Base-by-base conservation (phyloP, 1,140 invertebrate genomes). In the Solenopsis invicta region DNA sequence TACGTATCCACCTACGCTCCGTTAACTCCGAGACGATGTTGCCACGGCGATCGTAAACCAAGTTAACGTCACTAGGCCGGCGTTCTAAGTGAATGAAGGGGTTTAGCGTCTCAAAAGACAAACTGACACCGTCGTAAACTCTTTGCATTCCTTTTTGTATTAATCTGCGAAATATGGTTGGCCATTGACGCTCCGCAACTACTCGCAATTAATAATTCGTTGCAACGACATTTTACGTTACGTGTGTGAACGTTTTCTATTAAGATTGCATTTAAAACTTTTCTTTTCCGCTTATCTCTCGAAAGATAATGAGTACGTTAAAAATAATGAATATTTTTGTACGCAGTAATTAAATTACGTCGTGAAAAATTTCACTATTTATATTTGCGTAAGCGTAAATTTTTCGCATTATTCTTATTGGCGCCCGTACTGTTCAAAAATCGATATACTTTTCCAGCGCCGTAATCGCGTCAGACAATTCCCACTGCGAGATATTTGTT, bases 41-140 rank as follows among this genome's bases (percentile, higher is more conserved):
- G 76, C 89, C 59, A 82, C 54, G 66, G 21, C 16, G 74, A 91
- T 84, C 91, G 24, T 92, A 91, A 92, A 92, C 89, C 56, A 45
- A 72, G 86, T 85, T 87, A 90, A 91, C 88, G 86, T 76, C 86
- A 67, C 29, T 67, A 66, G 66, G 52, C 82, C 29, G 24, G 41
- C 69, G 34, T 50, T 67, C 76, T 85, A 78, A 89, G 78, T 91
- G 92, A 92, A 89, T 90, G 87, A 78, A 85, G 54, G 80, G 69
- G 21, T 62, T 80, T 74, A 76, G 61, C 54, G 74, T 61, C 37
- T 54, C 48, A 59, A 62, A 76, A 59, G 37, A 21, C 24, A 66
- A 71, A 81, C 59, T 64, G 34, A 80, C 37, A 48, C 12, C n/a
- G 21, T 89, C 87, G 62, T 89, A 89, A 89, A 89, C 24, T 86